Evolutionary conservation across 2,113 vertebrate genomes (phyloP), one percentile per base, ranked within the genome.

Genomic region (Oreochromis aureus): DNA sequence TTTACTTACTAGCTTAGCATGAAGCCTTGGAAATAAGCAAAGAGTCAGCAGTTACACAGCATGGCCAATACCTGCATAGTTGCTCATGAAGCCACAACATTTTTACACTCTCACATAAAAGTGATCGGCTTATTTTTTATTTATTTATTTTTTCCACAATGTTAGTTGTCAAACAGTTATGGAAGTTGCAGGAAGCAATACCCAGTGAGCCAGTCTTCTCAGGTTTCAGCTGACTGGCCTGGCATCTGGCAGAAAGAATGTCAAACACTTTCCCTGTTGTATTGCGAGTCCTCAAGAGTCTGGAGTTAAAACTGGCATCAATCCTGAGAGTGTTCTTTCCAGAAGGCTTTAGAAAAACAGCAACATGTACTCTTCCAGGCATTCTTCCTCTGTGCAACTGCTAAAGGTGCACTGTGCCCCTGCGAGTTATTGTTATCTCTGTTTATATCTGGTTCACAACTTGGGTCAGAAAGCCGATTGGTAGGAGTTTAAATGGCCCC

Each of bases 181-280:
- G 51, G 61, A 78, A 22, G 55, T 76, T 81, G 53, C 82, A 85
- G 51, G 83, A 56, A 89, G 48, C 63, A 88, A 78, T 48, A 46
- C 66, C 36, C 22, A 51, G 71, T 8, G 63, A 82, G 44, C 78
- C 39, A 82, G 59, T 53, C 82, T 36, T 71, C 32, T 63, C 59
- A 78, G n/a, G 71, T 89, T 91, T 83, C 79, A 87, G 84, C 44
- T 85, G 78, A 82, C 87, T 86, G 83, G 36, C 22, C 82, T 91
- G 46, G 61, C 27, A 80, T 87, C 54, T 83, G 61, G 30, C 79
- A 85, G 53, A 80, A 54, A 63, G 53, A 80, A 85, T 89, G 48
- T 83, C 82, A 85, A 91, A 89, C 69, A 87, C 87, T 87, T 80
- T 41, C 73, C 53, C 54, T 41, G 46, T 32, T 84, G 55, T 79